Base-by-base conservation (phyloP, 2,888 invertebrate species). In the Catocala fraxini region DNA sequence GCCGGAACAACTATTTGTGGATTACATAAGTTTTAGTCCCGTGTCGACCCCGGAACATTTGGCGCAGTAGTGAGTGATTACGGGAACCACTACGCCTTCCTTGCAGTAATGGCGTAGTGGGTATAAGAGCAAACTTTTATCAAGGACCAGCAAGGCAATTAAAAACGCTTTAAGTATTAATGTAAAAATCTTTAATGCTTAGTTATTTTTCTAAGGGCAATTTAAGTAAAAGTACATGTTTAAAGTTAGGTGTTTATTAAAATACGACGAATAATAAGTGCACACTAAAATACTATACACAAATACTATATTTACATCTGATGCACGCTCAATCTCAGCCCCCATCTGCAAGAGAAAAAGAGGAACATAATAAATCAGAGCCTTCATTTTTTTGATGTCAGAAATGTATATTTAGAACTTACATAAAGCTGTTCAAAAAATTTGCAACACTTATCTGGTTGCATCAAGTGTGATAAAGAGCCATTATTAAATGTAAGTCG, bases 331-430 rank as follows among this genome's bases (percentile, higher is more conserved):
- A 66, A 52, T 79, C 73, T 77, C 77, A 67, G 81, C 80, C n/a
- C 71, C 83, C 83, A 91, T 82, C 93, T 93, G 93, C 61, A 93
- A 93, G 83, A 89, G 89, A 91, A 89, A 89, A 86, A 84, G 85
- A 80, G 73, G 73, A 75, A 75, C 85, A 87, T 81, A 87, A 90
- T 90, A 87, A 88, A 90, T 90, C 89, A 89, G 83, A 89, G 81
- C 70, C 85, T 86, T 78, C 55, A 73, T 56, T 68, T 76, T 73
- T 68, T 71, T 66, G 82, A 82, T 79, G 82, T 70, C 85, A 88
- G 84, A 86, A 86, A 83, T 83, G 80, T 74, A 64, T 62, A 63
- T 51, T 48, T 45, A 33, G 45, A 47, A 41, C 25, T 10, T 25
- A 25, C 25, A 25, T 25, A 48, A 48, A 9, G 15, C 59, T 12